A percentile compares a stretch with the other conserved stretches of the same genome.
Conservation (phyloP, 2,113 vertebrate species). For the Motacilla tschutschensis region DNA sequence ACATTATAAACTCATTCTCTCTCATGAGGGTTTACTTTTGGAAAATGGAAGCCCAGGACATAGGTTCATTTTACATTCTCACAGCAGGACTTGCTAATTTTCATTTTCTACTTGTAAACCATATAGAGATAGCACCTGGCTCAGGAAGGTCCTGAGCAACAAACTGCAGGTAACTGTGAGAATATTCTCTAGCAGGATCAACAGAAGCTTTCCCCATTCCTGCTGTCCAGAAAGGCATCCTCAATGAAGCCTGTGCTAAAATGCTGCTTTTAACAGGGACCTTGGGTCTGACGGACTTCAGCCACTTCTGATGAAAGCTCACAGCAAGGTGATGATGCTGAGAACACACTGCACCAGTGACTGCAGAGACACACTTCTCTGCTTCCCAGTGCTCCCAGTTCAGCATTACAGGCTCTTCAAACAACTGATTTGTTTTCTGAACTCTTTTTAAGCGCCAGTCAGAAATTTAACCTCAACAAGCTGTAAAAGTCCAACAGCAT, state of each 20-base stretch:
- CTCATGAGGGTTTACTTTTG: neutral
- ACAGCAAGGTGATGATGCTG: accelerated
- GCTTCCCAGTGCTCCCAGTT: neutral
- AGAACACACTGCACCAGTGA: accelerated
- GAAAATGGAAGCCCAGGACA: neutral
- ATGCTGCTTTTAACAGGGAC: neutral
- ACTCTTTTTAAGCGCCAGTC: neutral
- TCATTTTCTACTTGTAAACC: neutral
- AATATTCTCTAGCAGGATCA: neutral
- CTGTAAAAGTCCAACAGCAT: neutral
- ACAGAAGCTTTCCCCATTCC: neutral
- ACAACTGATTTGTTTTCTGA: neutral
- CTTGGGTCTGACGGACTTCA: neutral
- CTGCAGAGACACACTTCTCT: neutral
- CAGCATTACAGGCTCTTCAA: neutral
- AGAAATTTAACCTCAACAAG: neutral
- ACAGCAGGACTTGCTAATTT: neutral
- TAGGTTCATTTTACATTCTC: neutral
- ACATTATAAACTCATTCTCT: neutral
- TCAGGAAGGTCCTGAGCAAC: neutral
- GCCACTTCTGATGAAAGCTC: neutral
- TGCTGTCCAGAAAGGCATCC: neutral
- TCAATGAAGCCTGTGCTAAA: neutral
- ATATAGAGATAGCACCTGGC: neutral
- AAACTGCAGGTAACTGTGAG: neutral